Conservation (phyloP, 2,797 vertebrate genomes). For the Melopsittacus undulatus region DNA sequence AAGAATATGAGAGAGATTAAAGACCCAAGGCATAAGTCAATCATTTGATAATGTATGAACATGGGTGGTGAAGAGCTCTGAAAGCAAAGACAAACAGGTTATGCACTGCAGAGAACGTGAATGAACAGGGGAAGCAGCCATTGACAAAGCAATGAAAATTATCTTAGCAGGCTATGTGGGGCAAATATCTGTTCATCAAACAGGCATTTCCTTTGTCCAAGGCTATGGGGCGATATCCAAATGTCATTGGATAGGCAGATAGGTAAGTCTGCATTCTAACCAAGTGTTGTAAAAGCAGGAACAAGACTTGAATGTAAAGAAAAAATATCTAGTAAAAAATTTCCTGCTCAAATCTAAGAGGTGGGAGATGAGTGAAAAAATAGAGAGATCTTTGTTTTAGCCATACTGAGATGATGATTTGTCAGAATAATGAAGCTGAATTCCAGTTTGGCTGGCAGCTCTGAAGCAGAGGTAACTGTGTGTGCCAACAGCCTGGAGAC, state of each 20-base stretch:
- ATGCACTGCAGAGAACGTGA: neutral
- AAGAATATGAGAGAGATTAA: neutral
- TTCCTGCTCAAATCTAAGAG: neutral
- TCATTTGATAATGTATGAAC: neutral
- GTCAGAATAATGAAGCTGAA: neutral
- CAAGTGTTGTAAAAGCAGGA: neutral
- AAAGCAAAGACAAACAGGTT: neutral
- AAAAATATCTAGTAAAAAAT: neutral
- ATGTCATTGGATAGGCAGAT: neutral
- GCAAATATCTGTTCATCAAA: neutral
- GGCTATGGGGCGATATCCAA: neutral
- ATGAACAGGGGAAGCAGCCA: neutral
- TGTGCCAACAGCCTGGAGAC: neutral
- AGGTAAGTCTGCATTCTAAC: neutral
- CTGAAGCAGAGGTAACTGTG: neutral
- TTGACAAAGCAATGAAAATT: neutral
- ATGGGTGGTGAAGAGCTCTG: neutral
- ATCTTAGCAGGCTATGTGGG: neutral
- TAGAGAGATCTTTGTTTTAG: neutral
- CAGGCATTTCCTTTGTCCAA: neutral
- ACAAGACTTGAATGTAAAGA: neutral
- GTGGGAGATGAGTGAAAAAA: neutral
- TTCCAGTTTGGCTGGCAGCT: neutral
- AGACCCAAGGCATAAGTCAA: neutral
- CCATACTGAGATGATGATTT: neutral